Conservation (phyloP, 2,888 invertebrate genomes). For the Caenorhabditis imperialis region DNA sequence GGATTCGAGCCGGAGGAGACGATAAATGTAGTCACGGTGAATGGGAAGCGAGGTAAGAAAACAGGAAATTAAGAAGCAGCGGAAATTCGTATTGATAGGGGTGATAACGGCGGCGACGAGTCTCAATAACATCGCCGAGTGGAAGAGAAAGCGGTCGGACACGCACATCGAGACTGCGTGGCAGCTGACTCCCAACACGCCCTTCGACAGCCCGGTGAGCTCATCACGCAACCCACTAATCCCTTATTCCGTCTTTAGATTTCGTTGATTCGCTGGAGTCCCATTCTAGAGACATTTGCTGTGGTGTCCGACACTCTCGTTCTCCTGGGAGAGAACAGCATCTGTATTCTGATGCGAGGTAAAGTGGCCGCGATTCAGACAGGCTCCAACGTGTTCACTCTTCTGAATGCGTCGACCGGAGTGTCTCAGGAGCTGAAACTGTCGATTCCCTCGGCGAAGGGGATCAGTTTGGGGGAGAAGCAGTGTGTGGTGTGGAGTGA, state of each 20-base stretch:
- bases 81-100: conserved; percentile 50
- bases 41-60: conserved; percentile 56
- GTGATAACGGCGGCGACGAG: conserved; percentile 71
- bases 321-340: conserved; percentile 89
- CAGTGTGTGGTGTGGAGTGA: conserved; percentile 73
- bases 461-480: conserved; percentile 68
- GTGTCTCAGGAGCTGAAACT: conserved; percentile 60
- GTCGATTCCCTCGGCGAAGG: conserved; percentile 51
- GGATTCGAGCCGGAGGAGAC: conserved; percentile 79
- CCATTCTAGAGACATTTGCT: conserved; percentile 78
- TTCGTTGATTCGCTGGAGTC: conserved; percentile 70
- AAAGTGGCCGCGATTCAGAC: conserved; percentile 79
- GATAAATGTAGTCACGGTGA: conserved; percentile 79
- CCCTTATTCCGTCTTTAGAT: conserved; percentile 55
- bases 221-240: conserved; percentile 11
- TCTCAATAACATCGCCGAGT: conserved; percentile 71
- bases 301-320: conserved; percentile 84
- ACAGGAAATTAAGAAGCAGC: conserved; percentile 20
- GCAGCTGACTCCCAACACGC: conserved; percentile 51
- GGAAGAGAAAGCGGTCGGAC: conserved; percentile 64
- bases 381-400: conserved; percentile 54
- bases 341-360: conserved; percentile 86
- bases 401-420: conserved; percentile 56
- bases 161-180: conserved; percentile 44
- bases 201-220: conserved; percentile 42